These are phyloP conservation scores for Anoplophora glabripennis DNA, from an alignment of 1,140 invertebrate species.

Conservation along the genomic window DNA sequence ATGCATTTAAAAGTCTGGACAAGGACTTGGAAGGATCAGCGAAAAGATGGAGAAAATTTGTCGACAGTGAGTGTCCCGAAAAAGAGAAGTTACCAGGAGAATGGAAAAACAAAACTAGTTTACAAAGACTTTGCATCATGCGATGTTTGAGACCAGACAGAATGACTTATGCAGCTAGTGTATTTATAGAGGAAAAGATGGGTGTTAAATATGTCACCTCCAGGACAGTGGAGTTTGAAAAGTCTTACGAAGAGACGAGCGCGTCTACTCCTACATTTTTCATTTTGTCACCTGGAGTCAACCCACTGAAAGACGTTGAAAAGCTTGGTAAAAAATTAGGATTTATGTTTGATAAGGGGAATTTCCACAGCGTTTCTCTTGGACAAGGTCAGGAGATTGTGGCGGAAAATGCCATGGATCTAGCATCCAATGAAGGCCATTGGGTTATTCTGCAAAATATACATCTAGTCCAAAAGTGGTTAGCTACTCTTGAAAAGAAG, in stretches of 20 bases:
- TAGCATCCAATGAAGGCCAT: slow-evolving; percentile 74
- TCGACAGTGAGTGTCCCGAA: slow-evolving; percentile 88
- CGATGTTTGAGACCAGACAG: slow-evolving; percentile 84
- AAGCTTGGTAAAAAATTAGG: slow-evolving; percentile 72
- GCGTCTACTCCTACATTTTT: slow-evolving; percentile 88
- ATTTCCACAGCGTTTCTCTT: slow-evolving; percentile 90
- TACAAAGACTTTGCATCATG: slow-evolving; percentile 91
- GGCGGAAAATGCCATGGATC: slow-evolving; percentile 81
- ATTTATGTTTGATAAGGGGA: slow-evolving; percentile 76
- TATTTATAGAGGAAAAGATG: slow-evolving; percentile 82
- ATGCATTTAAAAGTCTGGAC: slow-evolving; percentile 84
- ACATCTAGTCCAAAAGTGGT: slow-evolving; percentile 87
- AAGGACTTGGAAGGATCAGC: slow-evolving; percentile 89
- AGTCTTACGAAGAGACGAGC: slow-evolving; percentile 83
- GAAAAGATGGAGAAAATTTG: slow-evolving; percentile 85
- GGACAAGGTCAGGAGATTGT: slow-evolving; percentile 93
- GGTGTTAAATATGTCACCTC: slow-evolving; percentile 81
- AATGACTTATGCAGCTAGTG: slow-evolving; percentile 76
- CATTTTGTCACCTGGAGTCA: slow-evolving; percentile 91
- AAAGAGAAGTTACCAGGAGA: slow-evolving; percentile 93
- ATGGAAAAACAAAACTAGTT: slow-evolving; percentile 89
- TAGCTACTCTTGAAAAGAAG: slow-evolving; percentile 85
- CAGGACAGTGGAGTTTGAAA: slow-evolving; percentile 73
- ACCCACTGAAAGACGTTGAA: slow-evolving; percentile 90
- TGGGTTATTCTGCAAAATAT: slow-evolving; percentile 94